Evolutionary conservation across 1,140 invertebrate genomes (phyloP), one percentile per base, ranked within the genome.

Genomic region (Ceratosolen fusciceps): DNA sequence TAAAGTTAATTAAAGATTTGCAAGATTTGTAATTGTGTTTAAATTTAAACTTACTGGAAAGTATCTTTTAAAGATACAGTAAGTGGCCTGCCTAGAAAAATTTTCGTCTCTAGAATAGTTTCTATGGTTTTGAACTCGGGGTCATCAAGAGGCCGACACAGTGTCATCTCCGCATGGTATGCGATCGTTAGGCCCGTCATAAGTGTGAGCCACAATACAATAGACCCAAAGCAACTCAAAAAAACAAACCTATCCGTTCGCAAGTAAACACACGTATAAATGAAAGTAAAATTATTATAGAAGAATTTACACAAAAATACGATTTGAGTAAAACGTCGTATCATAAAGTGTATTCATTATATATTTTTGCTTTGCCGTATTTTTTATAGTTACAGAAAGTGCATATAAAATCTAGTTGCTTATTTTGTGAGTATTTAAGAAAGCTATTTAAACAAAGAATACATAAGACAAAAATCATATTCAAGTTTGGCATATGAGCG

Each of bases 111-210:
- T 7, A 90, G 77, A 8, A 90, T 78, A 1, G 87, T 82, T 79
- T 89, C 88, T 8, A 90, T 74, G 10, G 85, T 82, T 12, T 82
- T 84, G 81, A 84, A 90, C 79, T 90, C 83, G 0, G 88, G 87
- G 84, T 90, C 89, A 31, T 87, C 83, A 39, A 90, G 84, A 8
- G 88, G 86, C 43, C 89, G 85, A 43, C 89, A 90, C 0, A 90
- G 74, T 21, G 90, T 76, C 82, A 90, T 83, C 72, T 90, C 89
- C 0, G 85, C 85, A 47, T 90, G 87, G 12, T 83, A 87, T 2
- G 89, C 85, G 16, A 90, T 62, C 2, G 85, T 83, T 29, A 90
- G 82, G 54, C 83, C 78, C 8, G 78, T 67, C 58, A 87, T 81
- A 19, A 89, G 79, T 10, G 89, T 84, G 16, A 80, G n/a, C 88